Evolutionary conservation across 2,888 invertebrate genomes (phyloP).

Genomic region (Deroplatys truncata): DNA sequence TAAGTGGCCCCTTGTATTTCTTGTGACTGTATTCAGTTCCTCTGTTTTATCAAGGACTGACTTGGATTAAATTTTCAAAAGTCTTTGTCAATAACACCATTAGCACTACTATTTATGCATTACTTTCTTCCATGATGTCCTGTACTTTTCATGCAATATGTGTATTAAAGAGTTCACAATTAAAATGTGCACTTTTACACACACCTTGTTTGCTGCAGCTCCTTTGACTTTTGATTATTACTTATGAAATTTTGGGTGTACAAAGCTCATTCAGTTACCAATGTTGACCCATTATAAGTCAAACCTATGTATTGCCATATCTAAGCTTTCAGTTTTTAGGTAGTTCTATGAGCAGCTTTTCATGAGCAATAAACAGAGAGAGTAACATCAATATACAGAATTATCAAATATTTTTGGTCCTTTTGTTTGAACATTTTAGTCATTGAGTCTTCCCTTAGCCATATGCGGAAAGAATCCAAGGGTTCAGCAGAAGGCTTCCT

Average conservation of each 20-base stretch:
- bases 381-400: too few relatives aligned
- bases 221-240: neutral
- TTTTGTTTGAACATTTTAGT: too few relatives aligned
- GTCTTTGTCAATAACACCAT: neutral
- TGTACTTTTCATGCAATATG: neutral
- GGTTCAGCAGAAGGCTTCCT: too few relatives aligned
- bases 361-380: too few relatives aligned
- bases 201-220: neutral
- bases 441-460: too few relatives aligned
- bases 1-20: neutral
- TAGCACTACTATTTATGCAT: neutral
- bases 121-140: neutral
- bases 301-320: too few relatives aligned
- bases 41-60: neutral
- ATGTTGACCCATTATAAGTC: too few relatives aligned
- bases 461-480: too few relatives aligned
- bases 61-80: neutral
- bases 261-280: too few relatives aligned
- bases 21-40: neutral
- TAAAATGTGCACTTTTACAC: neutral
- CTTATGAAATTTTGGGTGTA: neutral
- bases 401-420: too few relatives aligned
- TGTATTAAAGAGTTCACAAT: neutral
- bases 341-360: too few relatives aligned
- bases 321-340: too few relatives aligned